Evolutionary conservation across 2,113 vertebrate species (phyloP).

Genomic region (Oreochromis niloticus): DNA sequence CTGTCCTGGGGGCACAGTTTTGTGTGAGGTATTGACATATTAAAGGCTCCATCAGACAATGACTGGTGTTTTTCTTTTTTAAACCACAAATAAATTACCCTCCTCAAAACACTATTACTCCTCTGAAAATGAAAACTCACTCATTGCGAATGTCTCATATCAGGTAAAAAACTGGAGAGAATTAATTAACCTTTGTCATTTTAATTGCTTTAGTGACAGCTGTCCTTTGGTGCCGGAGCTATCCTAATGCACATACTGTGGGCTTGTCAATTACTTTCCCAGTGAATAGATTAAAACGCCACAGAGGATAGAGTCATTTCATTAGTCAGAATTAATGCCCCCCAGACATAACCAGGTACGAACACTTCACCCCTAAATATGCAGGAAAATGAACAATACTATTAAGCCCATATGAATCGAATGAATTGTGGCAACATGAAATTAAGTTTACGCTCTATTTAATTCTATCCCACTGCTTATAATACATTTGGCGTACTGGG

Average conservation of each 20-base stretch:
- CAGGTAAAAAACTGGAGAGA: constrained; percentile 65
- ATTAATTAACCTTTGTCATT: constrained; percentile 77
- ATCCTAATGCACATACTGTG: constrained; percentile 60
- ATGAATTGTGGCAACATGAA: constrained; percentile 63
- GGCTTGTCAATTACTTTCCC: constrained; percentile 70
- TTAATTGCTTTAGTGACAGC: constrained; percentile 73
- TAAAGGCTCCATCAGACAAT: constrained; percentile 57
- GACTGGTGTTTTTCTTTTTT: constrained; percentile 16
- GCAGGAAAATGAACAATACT: constrained; percentile 62
- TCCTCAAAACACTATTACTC: constrained; percentile 63
- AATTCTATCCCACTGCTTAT: constrained; percentile 42
- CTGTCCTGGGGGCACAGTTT: constrained; percentile 28
- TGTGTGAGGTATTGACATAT: constrained; percentile 50
- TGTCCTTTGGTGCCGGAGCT: constrained; percentile 63
- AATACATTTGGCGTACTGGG: not conserved
- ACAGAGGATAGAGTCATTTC: constrained; percentile 68
- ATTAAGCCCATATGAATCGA: constrained; percentile 56
- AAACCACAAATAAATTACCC: constrained; percentile 61
- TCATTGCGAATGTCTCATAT: constrained; percentile 64
- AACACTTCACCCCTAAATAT: constrained; percentile 60
- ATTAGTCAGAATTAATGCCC: constrained; percentile 68
- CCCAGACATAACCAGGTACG: constrained; percentile 63
- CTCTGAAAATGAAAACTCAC: constrained; percentile 62
- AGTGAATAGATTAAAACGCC: constrained; percentile 72
- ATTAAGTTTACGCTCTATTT: constrained; percentile 68